phyloP scores from a whole-genome alignment of 1,140 invertebrate genomes.

The Cydia strobilella region DNA sequence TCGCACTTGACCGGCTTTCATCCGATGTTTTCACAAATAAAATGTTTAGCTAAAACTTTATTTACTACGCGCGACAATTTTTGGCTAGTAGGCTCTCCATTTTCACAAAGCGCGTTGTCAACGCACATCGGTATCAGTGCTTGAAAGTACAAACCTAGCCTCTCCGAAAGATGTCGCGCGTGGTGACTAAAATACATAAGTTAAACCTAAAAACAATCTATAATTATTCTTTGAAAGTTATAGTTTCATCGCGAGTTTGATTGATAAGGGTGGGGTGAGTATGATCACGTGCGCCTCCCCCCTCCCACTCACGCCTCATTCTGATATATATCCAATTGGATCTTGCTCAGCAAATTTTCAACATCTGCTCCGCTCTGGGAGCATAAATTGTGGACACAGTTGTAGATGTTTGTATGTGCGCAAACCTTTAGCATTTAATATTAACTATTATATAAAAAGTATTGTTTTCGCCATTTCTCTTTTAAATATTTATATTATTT shows the following conservation, averaged over 20 bases:
- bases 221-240: conserved; percentile 30
- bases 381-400: conserved; percentile 23
- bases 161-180: no score
- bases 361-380: conserved; percentile 45
- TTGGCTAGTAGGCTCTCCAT: no score
- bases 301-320: conserved; percentile 47
- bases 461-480: not conserved
- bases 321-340: conserved; percentile 53
- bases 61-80: no score
- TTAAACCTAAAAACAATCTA: no score
- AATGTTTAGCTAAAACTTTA: no score
- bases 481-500: no score
- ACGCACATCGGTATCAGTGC: no score
- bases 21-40: no score
- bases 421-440: not conserved
- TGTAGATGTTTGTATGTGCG: not conserved
- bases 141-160: no score
- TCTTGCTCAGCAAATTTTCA: conserved; percentile 51
- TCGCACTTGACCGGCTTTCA: no score
- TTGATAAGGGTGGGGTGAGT: conserved; percentile 49
- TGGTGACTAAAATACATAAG: no score
- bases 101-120: no score
- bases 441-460: not conserved
- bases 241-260: conserved; percentile 42
- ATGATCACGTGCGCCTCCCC: conserved; percentile 49